Base-by-base conservation (phyloP, 2,113 vertebrate species). In the Etheostoma cragini region DNA sequence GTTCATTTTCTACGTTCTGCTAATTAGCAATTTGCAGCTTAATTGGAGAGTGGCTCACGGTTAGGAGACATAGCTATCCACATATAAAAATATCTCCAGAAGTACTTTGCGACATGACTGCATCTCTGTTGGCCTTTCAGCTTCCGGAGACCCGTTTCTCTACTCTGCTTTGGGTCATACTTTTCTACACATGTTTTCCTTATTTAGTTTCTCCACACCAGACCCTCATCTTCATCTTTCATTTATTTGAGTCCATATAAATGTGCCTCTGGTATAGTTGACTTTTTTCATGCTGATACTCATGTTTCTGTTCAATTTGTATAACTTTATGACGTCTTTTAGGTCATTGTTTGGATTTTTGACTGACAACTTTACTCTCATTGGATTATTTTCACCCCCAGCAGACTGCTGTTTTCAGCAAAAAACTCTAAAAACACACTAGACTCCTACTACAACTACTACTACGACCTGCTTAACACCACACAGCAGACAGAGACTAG, bases 1-100 rank as follows among this genome's bases (percentile, higher is more conserved):
- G 83, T 95, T 95, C 90, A 88, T 95, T 95, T 95, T 92, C 93
- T 88, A 80, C 93, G 90, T 94, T 95, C 93, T 91, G 91, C 94
- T 95, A 96, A 95, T 95, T 96, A 95, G 94, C 94, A 95, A 95
- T 96, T 95, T 95, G 94, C 95, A 94, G 94, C 92, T 95, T 96
- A 96, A 95, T 95, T 96, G 95, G 94, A 92, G 90, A 93, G 91
- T 75, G 88, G 91, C 90, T 94, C 92, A 93, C 86, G 26, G 91
- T 93, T 83, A 91, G 74, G 85, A 95, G 94, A 95, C 92, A 93
- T 94, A 93, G 93, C 94, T 94, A 86, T 91, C 90, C 76, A 88
- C 79, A 75, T 94, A 89, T 92, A 91, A 93, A 95, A 94, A 95
- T 95, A 93, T 94, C 92, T 93, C 78, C 87, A 89, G 90, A 94